Base-by-base conservation (phyloP, 2,113 vertebrate species). In the Turdus rufiventris region DNA sequence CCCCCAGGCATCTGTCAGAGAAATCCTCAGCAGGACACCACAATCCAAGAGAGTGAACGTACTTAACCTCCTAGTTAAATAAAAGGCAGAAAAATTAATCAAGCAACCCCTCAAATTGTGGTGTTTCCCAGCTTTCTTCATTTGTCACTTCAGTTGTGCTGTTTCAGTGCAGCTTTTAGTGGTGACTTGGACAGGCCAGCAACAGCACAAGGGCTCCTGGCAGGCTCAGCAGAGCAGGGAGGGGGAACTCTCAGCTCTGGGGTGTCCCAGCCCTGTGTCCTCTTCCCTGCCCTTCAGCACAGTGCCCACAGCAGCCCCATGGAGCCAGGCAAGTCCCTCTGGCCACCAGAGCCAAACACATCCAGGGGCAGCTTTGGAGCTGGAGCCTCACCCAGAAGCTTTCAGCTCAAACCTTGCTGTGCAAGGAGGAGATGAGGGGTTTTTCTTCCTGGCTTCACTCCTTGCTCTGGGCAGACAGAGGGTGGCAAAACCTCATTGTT, bases 341-440 rank as follows among this genome's bases (percentile, higher is more conserved):
- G 20, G 29, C 24, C 75, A 60, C 33, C 54, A 68, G 14, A 20
- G 10, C 1, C 0, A 75, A 86, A 18, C 42, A 6, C 18, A 14
- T 2, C 43, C 31, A 29, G 45, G 50, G 12, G 14, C 24, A 40
- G 38, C 6, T 56, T 62, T 23, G 42, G 47, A 77, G 38, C 23
- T n/a, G 47, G 12, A 85, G 13, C 66, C 43, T 58, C 61, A 53
- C 1, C 18, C 61, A 51, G 66, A 28, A 29, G 3, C 38, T 51
- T 47, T 6, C 78, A 72, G 53, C 31, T 53, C 26, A 43, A 82
- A 15, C 18, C 36, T 56, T 34, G 33, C 57, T 8, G 4, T 8
- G 1, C 1, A 14, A 36, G 0, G 3, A 61, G 10, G 3, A 54
- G 8, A 50, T 0, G 0, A 15, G 6, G 5, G 8, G 4, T 11